phyloP scores from a whole-genome alignment of 2,113 vertebrate genomes.

The Erinaceus europaeus region DNA sequence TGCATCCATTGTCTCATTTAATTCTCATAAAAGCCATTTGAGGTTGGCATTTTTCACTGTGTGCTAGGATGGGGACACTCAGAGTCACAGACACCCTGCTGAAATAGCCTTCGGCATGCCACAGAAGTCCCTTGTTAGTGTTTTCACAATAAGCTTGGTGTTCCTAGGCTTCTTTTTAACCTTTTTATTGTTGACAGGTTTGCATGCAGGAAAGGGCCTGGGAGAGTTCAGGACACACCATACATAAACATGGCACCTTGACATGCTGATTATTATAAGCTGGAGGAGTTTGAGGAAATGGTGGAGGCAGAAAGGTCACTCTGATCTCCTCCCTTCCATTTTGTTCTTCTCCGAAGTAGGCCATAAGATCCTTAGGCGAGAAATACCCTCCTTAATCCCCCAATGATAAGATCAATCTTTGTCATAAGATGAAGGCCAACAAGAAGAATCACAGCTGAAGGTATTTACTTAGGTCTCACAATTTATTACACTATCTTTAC shows the following conservation, averaged over 20 bases:
- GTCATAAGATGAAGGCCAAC: not conserved
- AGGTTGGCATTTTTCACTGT: not conserved
- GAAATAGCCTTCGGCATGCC: not conserved
- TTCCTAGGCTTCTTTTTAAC: not conserved
- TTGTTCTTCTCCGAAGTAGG: not conserved
- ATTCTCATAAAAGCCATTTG: conserved; percentile 8
- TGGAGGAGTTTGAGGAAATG: not conserved
- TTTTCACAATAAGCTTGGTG: not conserved
- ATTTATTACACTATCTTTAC: not conserved
- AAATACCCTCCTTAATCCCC: not conserved
- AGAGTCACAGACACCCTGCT: not conserved
- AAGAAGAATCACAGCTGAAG: not conserved
- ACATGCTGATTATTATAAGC: not conserved
- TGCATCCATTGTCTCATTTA: not conserved
- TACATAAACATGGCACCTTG: not conserved
- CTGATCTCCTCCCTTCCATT: not conserved
- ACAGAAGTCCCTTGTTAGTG: not conserved
- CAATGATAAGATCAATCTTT: not conserved
- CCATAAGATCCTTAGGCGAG: not conserved
- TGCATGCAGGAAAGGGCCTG: not conserved
- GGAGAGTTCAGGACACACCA: not conserved
- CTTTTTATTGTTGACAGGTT: not conserved
- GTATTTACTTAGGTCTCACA: not conserved
- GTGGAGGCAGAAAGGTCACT: not conserved
- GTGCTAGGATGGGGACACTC: not conserved